These are phyloP conservation scores for Manis pentadactyla DNA, from an alignment of 2,797 vertebrate genomes.

Conservation along the genomic window DNA sequence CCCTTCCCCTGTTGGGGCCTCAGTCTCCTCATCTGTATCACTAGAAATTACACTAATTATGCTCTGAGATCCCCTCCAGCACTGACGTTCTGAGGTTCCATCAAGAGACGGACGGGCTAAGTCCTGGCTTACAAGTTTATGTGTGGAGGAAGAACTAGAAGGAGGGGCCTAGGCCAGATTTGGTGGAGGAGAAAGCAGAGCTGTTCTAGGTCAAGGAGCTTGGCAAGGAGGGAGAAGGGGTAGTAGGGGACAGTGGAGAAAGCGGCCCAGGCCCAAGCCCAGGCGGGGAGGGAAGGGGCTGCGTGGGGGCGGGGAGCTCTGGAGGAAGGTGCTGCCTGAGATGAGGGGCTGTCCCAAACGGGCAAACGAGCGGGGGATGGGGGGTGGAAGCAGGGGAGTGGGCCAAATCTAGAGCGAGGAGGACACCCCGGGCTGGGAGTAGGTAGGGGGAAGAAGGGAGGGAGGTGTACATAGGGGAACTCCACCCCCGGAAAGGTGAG, in stretches of 20 bases:
- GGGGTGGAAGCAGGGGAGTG: conserved; percentile 38
- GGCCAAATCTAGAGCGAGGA: conserved; percentile 61
- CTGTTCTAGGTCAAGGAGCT: conserved; percentile 76
- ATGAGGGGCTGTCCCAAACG: conserved; percentile 59
- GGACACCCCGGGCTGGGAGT: conserved; percentile 25
- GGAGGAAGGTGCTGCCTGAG: conserved; percentile 55
- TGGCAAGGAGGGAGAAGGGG: conserved; percentile 49
- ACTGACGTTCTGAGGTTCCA: conserved; percentile 69
- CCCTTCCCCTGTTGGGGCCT: conserved; percentile 54
- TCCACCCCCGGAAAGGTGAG: conserved; percentile 15
- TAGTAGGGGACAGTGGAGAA: not conserved
- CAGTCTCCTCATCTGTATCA: conserved; percentile 69
- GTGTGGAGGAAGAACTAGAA: conserved; percentile 72
- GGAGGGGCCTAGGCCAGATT: conserved; percentile 74
- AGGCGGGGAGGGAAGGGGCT: conserved; percentile 39
- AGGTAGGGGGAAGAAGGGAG: not conserved
- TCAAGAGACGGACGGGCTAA: conserved; percentile 64
- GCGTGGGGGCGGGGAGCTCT: conserved; percentile 3
- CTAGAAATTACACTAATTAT: conserved; percentile 16
- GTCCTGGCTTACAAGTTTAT: conserved; percentile 79
- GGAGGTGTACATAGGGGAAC: conserved; percentile 41
- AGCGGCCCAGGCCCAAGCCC: conserved; percentile 1
- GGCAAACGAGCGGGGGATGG: not conserved
- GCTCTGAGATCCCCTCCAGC: conserved; percentile 39
- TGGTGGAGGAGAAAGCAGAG: conserved; percentile 65